These are phyloP conservation scores for Arge pagana DNA, from an alignment of 2,888 invertebrate species.

Conservation along the genomic window DNA sequence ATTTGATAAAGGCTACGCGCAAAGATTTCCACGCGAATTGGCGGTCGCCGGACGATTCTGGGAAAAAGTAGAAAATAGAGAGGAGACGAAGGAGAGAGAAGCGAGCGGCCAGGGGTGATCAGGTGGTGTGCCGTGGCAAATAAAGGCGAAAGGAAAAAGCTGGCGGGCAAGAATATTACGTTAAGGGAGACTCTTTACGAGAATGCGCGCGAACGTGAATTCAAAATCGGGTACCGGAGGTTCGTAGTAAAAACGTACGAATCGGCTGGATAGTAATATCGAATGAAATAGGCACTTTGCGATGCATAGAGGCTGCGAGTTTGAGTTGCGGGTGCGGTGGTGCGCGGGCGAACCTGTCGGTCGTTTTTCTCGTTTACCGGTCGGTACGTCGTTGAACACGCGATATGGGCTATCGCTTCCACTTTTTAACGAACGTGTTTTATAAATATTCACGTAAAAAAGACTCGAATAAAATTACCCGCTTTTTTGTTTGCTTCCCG, in stretches of 20 bases:
- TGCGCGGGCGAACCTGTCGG: not conserved
- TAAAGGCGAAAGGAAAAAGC: not conserved
- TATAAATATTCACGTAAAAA: too few species aligned
- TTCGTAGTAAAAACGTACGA: conserved; percentile 5
- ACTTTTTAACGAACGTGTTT: conserved; percentile 7
- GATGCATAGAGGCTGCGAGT: not conserved
- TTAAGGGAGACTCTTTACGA: not conserved
- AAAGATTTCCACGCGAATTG: too few species aligned
- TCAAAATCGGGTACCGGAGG: conserved; percentile 3
- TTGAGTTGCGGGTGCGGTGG: not conserved
- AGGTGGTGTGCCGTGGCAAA: not conserved
- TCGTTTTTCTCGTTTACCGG: too few species aligned
- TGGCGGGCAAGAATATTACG: not conserved
- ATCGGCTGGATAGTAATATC: conserved; percentile 9
- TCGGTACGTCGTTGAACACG: not conserved
- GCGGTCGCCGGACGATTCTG: too few species aligned
- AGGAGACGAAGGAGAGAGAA: too few species aligned
- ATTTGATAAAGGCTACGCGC: too few species aligned
- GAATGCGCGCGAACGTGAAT: conserved; percentile 5
- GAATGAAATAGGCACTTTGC: conserved; percentile 24
- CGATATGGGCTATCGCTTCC: not conserved
- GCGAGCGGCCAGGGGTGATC: too few species aligned
- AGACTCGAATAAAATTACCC: too few species aligned
- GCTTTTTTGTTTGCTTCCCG: too few species aligned
- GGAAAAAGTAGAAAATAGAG: too few species aligned